phyloP scores from a whole-genome alignment of 92 coral and sea anemone genomes.

The Epizoanthus fatuus region DNA sequence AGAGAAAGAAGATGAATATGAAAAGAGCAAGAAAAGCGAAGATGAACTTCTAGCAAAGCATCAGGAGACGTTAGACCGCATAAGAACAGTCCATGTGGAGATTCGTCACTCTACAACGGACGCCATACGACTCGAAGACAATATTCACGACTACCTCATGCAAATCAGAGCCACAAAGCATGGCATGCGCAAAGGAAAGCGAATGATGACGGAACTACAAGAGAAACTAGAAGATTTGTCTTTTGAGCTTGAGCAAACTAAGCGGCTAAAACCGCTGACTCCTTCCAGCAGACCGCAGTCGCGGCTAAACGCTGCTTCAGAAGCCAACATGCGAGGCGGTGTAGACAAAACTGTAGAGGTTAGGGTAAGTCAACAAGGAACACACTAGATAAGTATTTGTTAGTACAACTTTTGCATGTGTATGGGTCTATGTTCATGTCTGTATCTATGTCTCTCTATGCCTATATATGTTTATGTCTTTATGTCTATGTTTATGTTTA shows the following conservation, averaged over 20 bases:
- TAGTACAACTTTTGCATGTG: no score
- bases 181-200: slow-evolving; percentile 70
- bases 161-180: slow-evolving; percentile 82
- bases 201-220: slow-evolving; percentile 71
- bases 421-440: no score
- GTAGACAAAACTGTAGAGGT: not conserved
- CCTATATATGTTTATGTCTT: no score
- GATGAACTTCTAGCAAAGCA: slow-evolving; percentile 79
- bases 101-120: slow-evolving; percentile 87
- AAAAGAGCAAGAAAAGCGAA: slow-evolving; percentile 69
- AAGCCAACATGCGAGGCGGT: not conserved
- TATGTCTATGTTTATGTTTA: no score
- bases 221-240: slow-evolving; percentile 77
- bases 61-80: slow-evolving; percentile 76
- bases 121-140: slow-evolving; percentile 79
- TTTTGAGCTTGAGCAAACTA: slow-evolving; percentile 76
- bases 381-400: no score
- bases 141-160: slow-evolving; percentile 80
- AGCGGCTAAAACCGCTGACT: slow-evolving; percentile 78
- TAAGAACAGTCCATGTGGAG: slow-evolving; percentile 83
- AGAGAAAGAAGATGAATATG: slow-evolving; percentile 74
- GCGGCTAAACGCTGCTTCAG: not conserved
- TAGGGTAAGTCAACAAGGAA: slow-evolving; percentile 17
- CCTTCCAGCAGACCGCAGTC: slow-evolving; percentile 53
- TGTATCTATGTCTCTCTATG: no score